Evolutionary conservation across 2,888 invertebrate species (phyloP).

Genomic region (Amblyteles armatorius): DNA sequence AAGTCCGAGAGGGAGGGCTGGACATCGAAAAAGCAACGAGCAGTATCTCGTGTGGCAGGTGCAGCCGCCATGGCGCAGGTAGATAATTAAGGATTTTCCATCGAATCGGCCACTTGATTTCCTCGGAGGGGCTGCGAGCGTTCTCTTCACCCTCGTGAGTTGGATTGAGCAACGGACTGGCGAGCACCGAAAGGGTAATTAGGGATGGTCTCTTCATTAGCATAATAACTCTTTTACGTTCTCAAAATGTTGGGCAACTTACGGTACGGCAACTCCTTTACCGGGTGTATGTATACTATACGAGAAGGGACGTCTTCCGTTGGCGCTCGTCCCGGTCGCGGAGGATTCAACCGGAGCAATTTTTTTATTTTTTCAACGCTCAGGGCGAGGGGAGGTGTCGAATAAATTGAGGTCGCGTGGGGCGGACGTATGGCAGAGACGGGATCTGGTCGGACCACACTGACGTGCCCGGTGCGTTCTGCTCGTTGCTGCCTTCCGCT

Average conservation of each 20-base stretch:
- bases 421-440: slow-evolving; percentile 81
- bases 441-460: slow-evolving; percentile 76
- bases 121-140: slow-evolving; percentile 52
- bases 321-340: slow-evolving; percentile 25
- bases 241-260: slow-evolving; percentile 57
- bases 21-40: slow-evolving; percentile 7
- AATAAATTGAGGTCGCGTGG: slow-evolving; percentile 84
- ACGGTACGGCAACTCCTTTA: slow-evolving; percentile 37
- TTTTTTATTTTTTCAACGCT: slow-evolving; percentile 72
- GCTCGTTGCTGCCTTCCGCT: slow-evolving; percentile 42
- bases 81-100: slow-evolving; percentile 70
- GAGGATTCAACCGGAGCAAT: slow-evolving; percentile 73
- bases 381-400: slow-evolving; percentile 84
- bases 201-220: slow-evolving; percentile 78
- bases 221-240: slow-evolving; percentile 83
- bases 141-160: slow-evolving; percentile 52
- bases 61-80: slow-evolving; percentile 57
- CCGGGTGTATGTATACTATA: slow-evolving; percentile 1
- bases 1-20: slow-evolving; percentile 13
- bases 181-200: slow-evolving; percentile 74
- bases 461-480: slow-evolving; percentile 63
- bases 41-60: slow-evolving; percentile 60
- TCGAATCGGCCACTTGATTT: slow-evolving; percentile 65
- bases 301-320: slow-evolving; percentile 35
- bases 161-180: slow-evolving; percentile 35